Conservation (phyloP, 2,797 vertebrate genomes). For the Gymnoscopelus microlampas region DNA sequence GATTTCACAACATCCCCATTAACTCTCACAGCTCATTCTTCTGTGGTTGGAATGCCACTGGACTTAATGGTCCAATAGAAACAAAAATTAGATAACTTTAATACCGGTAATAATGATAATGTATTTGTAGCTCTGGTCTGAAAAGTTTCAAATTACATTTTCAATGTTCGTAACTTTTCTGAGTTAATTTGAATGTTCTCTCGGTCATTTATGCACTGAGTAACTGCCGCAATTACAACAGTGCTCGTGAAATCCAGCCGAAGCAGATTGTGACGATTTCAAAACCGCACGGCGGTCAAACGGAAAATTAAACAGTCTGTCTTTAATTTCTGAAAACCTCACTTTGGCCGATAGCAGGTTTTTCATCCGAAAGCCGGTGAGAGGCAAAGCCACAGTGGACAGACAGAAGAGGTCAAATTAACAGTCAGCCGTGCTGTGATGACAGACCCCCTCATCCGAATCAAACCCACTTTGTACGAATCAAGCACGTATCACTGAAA, state of each 20-base stretch:
- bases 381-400: background rate
- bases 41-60: background rate
- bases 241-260: background rate
- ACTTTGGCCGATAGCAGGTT: too few relatives aligned
- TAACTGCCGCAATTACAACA: background rate
- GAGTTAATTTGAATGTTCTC: background rate
- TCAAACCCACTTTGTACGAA: background rate
- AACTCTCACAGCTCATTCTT: background rate
- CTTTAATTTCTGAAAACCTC: too few relatives aligned
- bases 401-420: conserved; percentile 9
- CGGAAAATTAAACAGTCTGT: background rate
- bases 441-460: conserved; percentile 7
- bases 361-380: too few relatives aligned
- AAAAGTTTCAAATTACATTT: background rate
- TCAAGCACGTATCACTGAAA: too few relatives aligned
- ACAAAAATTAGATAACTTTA: background rate
- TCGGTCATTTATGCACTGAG: background rate
- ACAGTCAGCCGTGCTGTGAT: background rate
- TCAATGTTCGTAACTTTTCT: background rate
- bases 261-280: background rate
- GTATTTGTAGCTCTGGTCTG: background rate
- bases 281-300: background rate
- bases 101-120: background rate
- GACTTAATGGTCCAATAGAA: background rate
- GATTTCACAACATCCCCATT: conserved; percentile 23